phyloP scores from a whole-genome alignment of 2,113 vertebrate species.

The Petrocephalus zakoni region DNA sequence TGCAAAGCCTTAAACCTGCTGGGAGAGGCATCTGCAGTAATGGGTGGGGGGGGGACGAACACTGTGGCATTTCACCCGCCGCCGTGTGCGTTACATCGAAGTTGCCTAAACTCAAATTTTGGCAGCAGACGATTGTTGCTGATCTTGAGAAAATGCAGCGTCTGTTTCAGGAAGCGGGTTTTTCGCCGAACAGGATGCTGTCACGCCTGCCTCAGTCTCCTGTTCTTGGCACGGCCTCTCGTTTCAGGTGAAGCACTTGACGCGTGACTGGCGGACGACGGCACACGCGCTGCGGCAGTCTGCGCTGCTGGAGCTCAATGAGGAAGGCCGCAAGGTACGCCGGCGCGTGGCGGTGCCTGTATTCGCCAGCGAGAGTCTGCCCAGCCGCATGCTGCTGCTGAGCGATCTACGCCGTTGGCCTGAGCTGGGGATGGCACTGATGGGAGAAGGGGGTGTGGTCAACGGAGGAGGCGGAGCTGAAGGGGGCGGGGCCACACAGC shows the following conservation, averaged over 20 bases:
- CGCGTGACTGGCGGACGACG: slow-evolving; percentile 92
- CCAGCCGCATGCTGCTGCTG: slow-evolving; percentile 87
- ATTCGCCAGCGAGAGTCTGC: slow-evolving; percentile 86
- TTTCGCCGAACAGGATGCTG: background rate
- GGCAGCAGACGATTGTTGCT: background rate
- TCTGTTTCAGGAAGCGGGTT: background rate
- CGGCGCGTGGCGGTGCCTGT: slow-evolving; percentile 77
- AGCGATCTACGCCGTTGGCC: slow-evolving; percentile 77
- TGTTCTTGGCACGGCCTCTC: background rate
- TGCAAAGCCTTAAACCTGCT: background rate
- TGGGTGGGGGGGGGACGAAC: no score
- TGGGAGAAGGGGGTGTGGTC: slow-evolving; percentile 31
- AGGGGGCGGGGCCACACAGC: slow-evolving; percentile 53
- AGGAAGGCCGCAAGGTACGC: slow-evolving; percentile 84
- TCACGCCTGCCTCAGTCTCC: background rate
- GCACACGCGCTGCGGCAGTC: slow-evolving; percentile 85
- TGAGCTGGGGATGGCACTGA: slow-evolving; percentile 55
- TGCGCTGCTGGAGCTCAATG: slow-evolving; percentile 75
- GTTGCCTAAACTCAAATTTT: background rate
- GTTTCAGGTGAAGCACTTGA: slow-evolving; percentile 88
- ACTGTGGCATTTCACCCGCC: background rate
- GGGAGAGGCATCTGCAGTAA: background rate
- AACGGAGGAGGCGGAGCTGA: slow-evolving; percentile 47
- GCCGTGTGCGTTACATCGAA: background rate
- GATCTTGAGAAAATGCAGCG: background rate